phyloP scores from a whole-genome alignment of 2,797 vertebrate species.

The Emys orbicularis region DNA sequence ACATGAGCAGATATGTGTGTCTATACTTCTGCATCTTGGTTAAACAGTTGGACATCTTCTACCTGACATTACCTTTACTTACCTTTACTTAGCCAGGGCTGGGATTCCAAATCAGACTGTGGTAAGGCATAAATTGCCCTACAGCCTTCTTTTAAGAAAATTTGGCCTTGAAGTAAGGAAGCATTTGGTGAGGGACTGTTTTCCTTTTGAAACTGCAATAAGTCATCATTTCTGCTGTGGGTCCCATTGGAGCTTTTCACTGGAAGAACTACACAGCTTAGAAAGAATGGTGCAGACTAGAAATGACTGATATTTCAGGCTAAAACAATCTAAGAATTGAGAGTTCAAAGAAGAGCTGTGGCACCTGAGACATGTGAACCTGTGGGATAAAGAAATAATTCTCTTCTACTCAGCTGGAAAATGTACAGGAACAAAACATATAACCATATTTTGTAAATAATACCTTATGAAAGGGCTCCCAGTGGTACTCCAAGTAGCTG shows the following conservation, averaged over 20 bases:
- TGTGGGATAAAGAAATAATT: not conserved
- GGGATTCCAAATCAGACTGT: not conserved
- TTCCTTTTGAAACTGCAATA: not conserved
- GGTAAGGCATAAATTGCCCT: not conserved
- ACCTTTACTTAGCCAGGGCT: not conserved
- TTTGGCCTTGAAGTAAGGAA: rapidly evolving
- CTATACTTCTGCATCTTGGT: not conserved
- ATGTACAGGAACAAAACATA: rapidly evolving
- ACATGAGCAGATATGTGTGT: not conserved
- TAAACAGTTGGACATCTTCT: not conserved
- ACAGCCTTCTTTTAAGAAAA: not conserved
- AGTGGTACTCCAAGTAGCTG: not conserved
- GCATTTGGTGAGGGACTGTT: not conserved
- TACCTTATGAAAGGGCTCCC: rapidly evolving
- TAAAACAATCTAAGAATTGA: not conserved
- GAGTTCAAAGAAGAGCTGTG: not conserved
- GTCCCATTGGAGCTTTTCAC: not conserved
- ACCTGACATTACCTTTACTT: not conserved
- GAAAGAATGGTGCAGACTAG: not conserved
- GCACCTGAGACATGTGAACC: not conserved
- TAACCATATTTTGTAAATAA: rapidly evolving
- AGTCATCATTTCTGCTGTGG: not conserved
- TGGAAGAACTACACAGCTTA: not conserved
- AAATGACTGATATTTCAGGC: not conserved
- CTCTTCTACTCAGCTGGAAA: not conserved